A percentile compares a stretch with the other conserved stretches of the same genome.
These are phyloP conservation scores for Heteromormyrus szaboi DNA, from an alignment of 2,797 vertebrate species.

Conservation along the genomic window DNA sequence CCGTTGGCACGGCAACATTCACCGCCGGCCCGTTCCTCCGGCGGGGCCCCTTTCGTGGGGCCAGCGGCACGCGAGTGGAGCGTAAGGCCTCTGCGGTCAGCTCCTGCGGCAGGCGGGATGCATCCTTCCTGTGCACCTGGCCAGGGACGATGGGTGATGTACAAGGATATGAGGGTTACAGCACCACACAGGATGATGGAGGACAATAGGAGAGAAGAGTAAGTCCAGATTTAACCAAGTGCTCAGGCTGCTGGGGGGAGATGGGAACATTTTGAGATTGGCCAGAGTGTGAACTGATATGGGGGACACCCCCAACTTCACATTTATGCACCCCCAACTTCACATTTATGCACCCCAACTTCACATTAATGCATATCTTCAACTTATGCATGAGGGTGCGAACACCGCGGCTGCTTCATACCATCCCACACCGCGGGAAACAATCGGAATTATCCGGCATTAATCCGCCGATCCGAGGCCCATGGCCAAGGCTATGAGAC, in stretches of 20 bases:
- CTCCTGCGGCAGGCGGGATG: conserved; percentile 67
- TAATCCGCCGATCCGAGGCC: neutral
- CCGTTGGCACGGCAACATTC: conserved; percentile 42
- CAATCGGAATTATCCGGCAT: neutral
- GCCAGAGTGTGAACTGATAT: neutral
- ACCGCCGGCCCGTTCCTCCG: conserved; percentile 46
- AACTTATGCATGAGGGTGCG: neutral
- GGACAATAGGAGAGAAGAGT: neutral
- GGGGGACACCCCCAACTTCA: neutral
- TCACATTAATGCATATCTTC: too few relatives aligned
- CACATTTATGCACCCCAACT: neutral
- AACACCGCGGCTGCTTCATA: neutral
- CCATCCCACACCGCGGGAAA: neutral
- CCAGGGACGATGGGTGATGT: neutral
- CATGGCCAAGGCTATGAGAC: neutral
- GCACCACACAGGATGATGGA: neutral
- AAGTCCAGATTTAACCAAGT: neutral
- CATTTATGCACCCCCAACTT: neutral
- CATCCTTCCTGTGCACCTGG: conserved; percentile 73
- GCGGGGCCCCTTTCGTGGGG: conserved; percentile 64
- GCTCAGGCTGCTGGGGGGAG: neutral
- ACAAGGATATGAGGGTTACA: neutral
- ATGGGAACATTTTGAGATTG: neutral
- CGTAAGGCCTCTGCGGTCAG: conserved; percentile 69
- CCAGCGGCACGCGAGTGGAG: conserved; percentile 62